phyloP scores from a whole-genome alignment of 2,113 vertebrate genomes.

The Cinclus cinclus region DNA sequence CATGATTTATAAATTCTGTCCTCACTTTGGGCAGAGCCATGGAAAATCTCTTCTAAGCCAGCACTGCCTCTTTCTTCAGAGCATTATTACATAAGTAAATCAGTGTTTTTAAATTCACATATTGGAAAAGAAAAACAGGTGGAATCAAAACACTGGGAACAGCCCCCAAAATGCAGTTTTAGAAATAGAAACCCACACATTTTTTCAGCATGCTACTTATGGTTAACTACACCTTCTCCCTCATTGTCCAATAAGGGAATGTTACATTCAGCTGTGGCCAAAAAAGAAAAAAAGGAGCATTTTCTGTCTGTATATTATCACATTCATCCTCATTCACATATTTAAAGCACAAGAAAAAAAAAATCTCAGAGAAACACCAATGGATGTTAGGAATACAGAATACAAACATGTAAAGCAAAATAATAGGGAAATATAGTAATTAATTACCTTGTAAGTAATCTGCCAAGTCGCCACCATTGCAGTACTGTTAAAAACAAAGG shows the following conservation, averaged over 20 bases:
- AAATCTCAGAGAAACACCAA: not conserved
- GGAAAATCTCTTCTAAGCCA: not conserved
- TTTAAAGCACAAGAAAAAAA: not conserved
- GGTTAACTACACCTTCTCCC: not conserved
- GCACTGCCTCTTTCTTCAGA: not conserved
- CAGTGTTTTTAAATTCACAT: not conserved
- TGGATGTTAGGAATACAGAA: not conserved
- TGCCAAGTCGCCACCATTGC: slow-evolving; percentile 97
- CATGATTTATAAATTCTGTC: not conserved
- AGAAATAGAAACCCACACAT: not conserved
- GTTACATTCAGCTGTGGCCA: not conserved
- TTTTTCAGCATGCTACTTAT: not conserved
- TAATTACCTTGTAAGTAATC: slow-evolving; percentile 97
- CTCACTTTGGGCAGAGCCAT: not conserved
- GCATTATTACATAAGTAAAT: not conserved
- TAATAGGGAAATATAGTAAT: not conserved
- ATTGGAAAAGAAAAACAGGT: not conserved
- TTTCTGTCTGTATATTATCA: not conserved
- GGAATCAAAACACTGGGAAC: not conserved
- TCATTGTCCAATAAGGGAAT: not conserved
- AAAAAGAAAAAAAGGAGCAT: not conserved
- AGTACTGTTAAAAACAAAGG: slow-evolving; percentile 83
- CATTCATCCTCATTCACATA: not conserved
- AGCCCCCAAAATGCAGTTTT: not conserved
- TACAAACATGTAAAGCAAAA: not conserved